These are phyloP conservation scores for Aegotheles bennettii DNA, from an alignment of 2,113 vertebrate species.

Conservation along the genomic window DNA sequence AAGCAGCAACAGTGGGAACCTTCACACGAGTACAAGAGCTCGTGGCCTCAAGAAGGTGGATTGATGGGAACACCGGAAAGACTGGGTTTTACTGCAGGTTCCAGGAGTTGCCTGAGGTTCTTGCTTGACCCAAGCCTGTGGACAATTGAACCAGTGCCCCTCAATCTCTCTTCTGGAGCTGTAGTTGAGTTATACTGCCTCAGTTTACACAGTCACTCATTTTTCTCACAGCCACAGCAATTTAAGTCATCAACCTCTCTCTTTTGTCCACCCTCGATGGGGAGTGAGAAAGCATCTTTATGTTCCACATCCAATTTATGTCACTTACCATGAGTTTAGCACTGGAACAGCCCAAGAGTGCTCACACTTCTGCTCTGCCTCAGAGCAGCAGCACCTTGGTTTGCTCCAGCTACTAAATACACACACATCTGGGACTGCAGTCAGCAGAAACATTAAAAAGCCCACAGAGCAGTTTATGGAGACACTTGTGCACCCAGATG, in stretches of 20 bases:
- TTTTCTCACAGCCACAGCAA: not conserved
- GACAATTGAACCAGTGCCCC: not conserved
- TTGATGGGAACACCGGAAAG: rapidly evolving
- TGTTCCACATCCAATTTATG: not conserved
- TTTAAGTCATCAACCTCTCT: not conserved
- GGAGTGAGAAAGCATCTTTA: not conserved
- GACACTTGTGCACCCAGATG: too few species aligned
- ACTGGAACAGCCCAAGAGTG: not conserved
- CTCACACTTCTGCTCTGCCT: not conserved
- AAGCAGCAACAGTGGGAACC: not conserved
- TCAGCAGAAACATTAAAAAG: too few species aligned
- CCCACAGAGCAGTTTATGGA: too few species aligned
- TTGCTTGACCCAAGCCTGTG: not conserved
- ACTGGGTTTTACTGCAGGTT: not conserved
- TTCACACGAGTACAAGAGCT: not conserved
- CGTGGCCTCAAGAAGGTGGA: not conserved
- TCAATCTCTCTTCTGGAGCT: not conserved
- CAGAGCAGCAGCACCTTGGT: not conserved
- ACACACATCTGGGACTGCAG: too few species aligned
- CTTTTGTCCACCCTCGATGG: not conserved
- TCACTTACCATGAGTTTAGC: not conserved
- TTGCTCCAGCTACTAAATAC: too few species aligned
- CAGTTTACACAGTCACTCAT: not conserved
- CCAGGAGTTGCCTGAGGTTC: not conserved
- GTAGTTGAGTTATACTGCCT: not conserved